Base-by-base conservation (phyloP, 1,140 invertebrate genomes). In the Drosophila tristis region DNA sequence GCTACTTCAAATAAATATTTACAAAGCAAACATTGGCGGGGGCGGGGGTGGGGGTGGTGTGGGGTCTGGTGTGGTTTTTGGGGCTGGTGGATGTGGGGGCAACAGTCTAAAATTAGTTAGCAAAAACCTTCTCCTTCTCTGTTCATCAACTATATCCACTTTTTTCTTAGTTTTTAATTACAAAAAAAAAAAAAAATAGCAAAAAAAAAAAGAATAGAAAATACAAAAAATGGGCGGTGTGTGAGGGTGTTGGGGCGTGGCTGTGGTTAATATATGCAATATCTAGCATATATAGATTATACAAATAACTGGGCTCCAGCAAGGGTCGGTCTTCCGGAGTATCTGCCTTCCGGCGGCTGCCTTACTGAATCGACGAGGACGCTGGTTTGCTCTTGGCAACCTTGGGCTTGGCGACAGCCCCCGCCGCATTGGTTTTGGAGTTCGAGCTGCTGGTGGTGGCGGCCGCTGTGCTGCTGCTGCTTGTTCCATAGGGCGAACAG, bases 1-100 rank as follows among this genome's bases (percentile, higher is more conserved):
- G 72, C 42, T 73, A 80, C 74, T 86, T 86, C 74, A 86, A 86
- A 86, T 86, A 86, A 86, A 86, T 86, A 86, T 86, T 80, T 86
- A 86, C 81, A 86, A 86, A 87, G 75, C 80, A 80, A 64, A 64
- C 50, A 45, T 63, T 55, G 66, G 49, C 8, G 44, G 31, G 15
- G 48, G 62, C 8, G 29, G 2, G 16, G n/a, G n/a, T n/a, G n/a
- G n/a, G n/a, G n/a, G n/a, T n/a, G n/a, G n/a, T n/a, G n/a, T n/a
- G n/a, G n/a, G n/a, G n/a, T n/a, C n/a, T n/a, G n/a, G 15, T 35
- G 53, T 16, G 39, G 1, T 20, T 2, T 20, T 20, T 20, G 0
- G 42, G 15, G 45, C 2, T 15, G 15, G 25, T 39, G 4, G 8
- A 9, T 9, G 31, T 43, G 45, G 39, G 35, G 35, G 11, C 35